Evolutionary conservation across 2,797 vertebrate genomes (phyloP).

Genomic region (Peromyscus melanophrys): DNA sequence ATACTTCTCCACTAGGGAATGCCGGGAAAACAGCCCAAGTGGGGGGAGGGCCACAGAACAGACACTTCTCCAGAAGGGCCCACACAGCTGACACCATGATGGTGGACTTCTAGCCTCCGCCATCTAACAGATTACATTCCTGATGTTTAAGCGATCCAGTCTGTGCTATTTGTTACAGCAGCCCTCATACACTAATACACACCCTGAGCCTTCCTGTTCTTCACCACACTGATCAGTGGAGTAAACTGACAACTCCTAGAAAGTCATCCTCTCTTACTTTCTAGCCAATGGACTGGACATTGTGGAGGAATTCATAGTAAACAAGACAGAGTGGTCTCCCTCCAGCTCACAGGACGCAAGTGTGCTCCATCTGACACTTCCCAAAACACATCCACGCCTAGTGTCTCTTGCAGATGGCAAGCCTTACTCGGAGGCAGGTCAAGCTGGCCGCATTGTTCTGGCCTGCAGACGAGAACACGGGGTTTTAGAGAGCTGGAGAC

Average conservation of each 20-base stretch:
- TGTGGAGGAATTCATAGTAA: not conserved
- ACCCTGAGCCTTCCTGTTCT: not conserved
- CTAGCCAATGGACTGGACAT: not conserved
- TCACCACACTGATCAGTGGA: not conserved
- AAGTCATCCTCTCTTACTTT: constrained; percentile 34
- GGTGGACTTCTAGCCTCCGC: not conserved
- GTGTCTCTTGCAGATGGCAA: not conserved
- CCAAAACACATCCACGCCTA: not conserved
- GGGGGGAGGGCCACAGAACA: not conserved
- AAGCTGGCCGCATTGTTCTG: not conserved
- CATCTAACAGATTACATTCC: not conserved
- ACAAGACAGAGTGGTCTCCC: not conserved
- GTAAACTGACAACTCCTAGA: constrained; percentile 33
- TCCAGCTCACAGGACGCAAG: not conserved
- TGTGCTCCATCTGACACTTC: not conserved
- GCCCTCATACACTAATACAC: not conserved
- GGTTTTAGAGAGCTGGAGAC: not conserved
- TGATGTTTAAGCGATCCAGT: not conserved
- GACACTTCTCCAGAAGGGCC: not conserved
- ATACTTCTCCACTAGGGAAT: not conserved
- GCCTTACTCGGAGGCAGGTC: not conserved
- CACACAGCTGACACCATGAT: not conserved
- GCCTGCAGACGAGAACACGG: not conserved
- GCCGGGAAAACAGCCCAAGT: not conserved
- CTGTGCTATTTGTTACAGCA: not conserved